Conservation (phyloP, 2,888 invertebrate species). For the Megaustenia siamemsis region DNA sequence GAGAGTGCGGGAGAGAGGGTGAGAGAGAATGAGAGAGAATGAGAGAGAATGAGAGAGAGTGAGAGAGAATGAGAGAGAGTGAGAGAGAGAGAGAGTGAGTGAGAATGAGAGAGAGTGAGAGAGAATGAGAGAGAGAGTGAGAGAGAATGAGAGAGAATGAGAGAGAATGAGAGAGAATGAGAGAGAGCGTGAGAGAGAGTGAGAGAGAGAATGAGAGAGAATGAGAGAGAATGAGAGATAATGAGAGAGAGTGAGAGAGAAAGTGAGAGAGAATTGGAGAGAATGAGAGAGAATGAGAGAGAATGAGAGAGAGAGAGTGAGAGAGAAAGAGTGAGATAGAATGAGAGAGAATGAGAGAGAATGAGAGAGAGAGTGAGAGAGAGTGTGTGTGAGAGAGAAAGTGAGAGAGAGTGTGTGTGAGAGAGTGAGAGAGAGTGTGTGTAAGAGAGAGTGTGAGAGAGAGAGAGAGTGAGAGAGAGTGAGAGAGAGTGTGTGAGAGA, state of each 20-base stretch:
- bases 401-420: background rate
- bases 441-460: too few species aligned
- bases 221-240: conserved; percentile 10
- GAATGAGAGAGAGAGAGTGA: background rate
- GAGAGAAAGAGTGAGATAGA: background rate
- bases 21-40: background rate
- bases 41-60: background rate
- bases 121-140: background rate
- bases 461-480: background rate
- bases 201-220: background rate
- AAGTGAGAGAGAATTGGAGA: conserved; percentile 11
- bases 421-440: conserved; percentile 8
- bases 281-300: background rate
- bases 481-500: background rate
- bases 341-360: background rate
- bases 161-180: background rate
- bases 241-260: conserved; percentile 16
- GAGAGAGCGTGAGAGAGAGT: background rate
- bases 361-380: background rate
- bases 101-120: conserved; percentile 22
- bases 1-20: background rate
- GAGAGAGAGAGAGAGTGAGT: background rate
- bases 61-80: background rate
- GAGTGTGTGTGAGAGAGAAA: background rate
- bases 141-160: background rate